phyloP scores from a whole-genome alignment of 2,888 invertebrate genomes.

The Stenoptilia bipunctidactyla region DNA sequence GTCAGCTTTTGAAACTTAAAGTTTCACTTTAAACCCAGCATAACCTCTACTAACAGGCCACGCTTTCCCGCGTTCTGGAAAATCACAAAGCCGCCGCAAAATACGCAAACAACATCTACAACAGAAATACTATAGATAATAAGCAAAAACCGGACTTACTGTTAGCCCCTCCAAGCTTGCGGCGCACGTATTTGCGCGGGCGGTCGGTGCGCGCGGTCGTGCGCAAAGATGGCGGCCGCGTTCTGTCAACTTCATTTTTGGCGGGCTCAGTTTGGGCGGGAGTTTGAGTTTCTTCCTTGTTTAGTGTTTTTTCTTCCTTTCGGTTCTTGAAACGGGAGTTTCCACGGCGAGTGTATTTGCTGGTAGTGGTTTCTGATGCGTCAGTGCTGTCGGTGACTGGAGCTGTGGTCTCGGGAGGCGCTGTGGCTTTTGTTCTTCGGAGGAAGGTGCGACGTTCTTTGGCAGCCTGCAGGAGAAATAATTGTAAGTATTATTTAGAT shows the following conservation, averaged over 20 bases:
- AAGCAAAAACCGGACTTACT: slow-evolving; percentile 46
- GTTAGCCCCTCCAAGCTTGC: slow-evolving; percentile 46
- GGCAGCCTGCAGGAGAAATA: slow-evolving; percentile 34
- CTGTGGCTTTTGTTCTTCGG: slow-evolving; percentile 53
- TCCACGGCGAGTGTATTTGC: slow-evolving; percentile 33
- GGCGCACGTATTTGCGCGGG: slow-evolving; percentile 47
- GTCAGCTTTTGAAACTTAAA: too few relatives aligned
- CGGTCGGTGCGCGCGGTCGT: slow-evolving; percentile 46
- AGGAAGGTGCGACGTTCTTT: slow-evolving; percentile 43
- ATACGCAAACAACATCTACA: neutral
- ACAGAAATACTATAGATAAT: neutral
- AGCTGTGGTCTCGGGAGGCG: slow-evolving; percentile 36
- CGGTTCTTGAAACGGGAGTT: slow-evolving; percentile 31
- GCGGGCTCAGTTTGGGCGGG: neutral
- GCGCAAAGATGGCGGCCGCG: slow-evolving; percentile 40
- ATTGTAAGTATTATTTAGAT: too few relatives aligned
- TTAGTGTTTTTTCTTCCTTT: slow-evolving; percentile 12
- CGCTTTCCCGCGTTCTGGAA: neutral
- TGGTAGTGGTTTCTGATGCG: slow-evolving; percentile 31
- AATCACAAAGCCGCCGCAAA: slow-evolving; percentile 1
- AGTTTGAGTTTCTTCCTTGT: neutral
- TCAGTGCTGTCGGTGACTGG: slow-evolving; percentile 27
- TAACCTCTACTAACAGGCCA: neutral
- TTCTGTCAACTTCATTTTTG: slow-evolving; percentile 25
- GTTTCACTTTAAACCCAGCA: neutral